Percentiles rank a stretch among this genome's conserved stretches.
Conservation (phyloP, 2,888 invertebrate species). For the Chrysomela aeneicollis region DNA sequence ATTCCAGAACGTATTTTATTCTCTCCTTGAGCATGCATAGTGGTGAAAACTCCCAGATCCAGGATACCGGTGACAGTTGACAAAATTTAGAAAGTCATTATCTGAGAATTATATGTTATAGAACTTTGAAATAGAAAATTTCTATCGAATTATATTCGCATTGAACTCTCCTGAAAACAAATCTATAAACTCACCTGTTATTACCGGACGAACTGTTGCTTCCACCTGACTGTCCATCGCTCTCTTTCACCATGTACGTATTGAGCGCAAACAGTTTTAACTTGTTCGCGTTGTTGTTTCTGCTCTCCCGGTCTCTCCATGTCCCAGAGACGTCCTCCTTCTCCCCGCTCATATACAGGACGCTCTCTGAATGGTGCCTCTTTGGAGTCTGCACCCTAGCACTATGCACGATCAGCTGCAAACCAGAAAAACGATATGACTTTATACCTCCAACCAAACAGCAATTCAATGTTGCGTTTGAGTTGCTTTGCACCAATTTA, state of each 20-base stretch:
- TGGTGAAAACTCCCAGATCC: too few relatives aligned
- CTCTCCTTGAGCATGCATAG: too few relatives aligned
- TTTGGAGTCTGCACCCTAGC: slow-evolving; percentile 80
- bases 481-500: too few relatives aligned
- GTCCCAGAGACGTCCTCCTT: slow-evolving; percentile 43
- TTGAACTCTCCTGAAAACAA: neutral
- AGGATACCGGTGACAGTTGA: too few relatives aligned
- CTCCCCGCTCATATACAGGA: slow-evolving; percentile 71
- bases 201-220: slow-evolving; percentile 25
- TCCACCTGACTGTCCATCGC: slow-evolving; percentile 22
- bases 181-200: slow-evolving; percentile 25
- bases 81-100: too few relatives aligned
- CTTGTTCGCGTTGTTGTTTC: slow-evolving; percentile 62
- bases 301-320: slow-evolving; percentile 58
- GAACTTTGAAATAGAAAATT: too few relatives aligned
- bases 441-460: too few relatives aligned
- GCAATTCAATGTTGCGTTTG: too few relatives aligned
- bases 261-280: slow-evolving; percentile 74
- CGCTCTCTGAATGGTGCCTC: slow-evolving; percentile 79
- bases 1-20: too few relatives aligned
- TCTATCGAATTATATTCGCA: too few relatives aligned
- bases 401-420: slow-evolving; percentile 77
- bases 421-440: too few relatives aligned
- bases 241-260: slow-evolving; percentile 70
- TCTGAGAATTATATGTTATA: too few relatives aligned